These are phyloP conservation scores for Otolemur garnettii DNA, from an alignment of 2,113 vertebrate genomes.

Conservation along the genomic window DNA sequence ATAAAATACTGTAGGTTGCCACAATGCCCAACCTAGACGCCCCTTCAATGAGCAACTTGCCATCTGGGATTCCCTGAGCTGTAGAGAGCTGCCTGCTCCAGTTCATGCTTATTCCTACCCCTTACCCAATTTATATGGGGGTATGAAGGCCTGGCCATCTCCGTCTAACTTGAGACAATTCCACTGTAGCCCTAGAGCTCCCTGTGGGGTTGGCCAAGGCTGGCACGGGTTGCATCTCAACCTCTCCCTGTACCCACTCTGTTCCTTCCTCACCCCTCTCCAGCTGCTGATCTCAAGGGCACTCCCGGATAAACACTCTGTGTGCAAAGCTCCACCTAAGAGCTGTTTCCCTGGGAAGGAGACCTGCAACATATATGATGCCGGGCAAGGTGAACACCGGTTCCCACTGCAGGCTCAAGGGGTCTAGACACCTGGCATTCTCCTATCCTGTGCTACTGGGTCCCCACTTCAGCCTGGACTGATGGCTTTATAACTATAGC, in stretches of 20 bases:
- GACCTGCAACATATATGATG: neutral
- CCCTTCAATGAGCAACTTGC: neutral
- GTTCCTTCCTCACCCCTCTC: neutral
- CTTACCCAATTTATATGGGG: no score
- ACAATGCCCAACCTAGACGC: neutral
- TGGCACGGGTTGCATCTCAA: neutral
- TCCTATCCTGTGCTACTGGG: neutral
- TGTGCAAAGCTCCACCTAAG: neutral
- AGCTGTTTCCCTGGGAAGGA: neutral
- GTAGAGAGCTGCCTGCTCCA: neutral
- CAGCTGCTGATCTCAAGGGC: neutral
- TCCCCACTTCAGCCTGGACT: neutral
- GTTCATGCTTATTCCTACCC: neutral
- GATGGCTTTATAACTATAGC: neutral
- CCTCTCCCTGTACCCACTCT: neutral
- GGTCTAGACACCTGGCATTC: no score
- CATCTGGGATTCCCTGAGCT: no score
- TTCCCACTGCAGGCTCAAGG: neutral
- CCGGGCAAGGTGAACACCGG: neutral
- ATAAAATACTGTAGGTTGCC: accelerated
- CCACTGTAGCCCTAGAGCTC: neutral
- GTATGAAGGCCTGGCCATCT: neutral
- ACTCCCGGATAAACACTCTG: neutral
- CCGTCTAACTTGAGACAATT: neutral
- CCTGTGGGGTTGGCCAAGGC: neutral